Evolutionary conservation across 1,140 invertebrate genomes (phyloP).

Genomic region (Tetramorium simillimum): DNA sequence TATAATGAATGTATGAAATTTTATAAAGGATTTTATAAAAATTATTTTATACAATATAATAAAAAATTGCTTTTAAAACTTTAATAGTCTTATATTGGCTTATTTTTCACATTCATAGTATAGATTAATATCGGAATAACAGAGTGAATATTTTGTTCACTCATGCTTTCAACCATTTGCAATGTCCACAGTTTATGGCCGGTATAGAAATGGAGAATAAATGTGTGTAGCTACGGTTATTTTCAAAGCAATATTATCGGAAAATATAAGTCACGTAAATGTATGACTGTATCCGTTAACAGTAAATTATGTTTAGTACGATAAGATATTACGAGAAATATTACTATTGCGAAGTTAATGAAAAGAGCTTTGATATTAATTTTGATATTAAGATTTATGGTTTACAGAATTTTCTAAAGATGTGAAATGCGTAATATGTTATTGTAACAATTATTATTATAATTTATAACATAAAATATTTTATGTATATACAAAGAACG

Average conservation of each 20-base stretch:
- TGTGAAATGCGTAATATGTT: background rate
- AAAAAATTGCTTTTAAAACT: background rate
- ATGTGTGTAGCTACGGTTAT: background rate
- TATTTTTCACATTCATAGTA: background rate
- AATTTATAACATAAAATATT: background rate
- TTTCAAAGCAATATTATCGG: background rate
- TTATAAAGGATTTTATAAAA: background rate
- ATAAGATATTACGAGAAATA: background rate
- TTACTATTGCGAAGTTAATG: background rate
- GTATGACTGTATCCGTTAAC: background rate
- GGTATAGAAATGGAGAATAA: background rate
- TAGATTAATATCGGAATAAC: background rate
- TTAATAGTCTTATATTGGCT: background rate
- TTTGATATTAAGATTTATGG: background rate
- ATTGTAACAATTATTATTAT: background rate
- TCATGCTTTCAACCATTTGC: background rate
- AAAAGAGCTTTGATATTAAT: background rate
- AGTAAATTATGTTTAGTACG: slow-evolving; percentile 1
- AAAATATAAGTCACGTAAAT: background rate
- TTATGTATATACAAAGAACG: background rate
- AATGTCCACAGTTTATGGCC: background rate
- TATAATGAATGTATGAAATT: background rate
- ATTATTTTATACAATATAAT: background rate
- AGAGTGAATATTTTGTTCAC: slow-evolving; percentile 7
- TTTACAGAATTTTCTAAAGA: background rate